These are phyloP conservation scores for Leucoma salicis DNA, from an alignment of 2,888 invertebrate genomes.

Conservation along the genomic window DNA sequence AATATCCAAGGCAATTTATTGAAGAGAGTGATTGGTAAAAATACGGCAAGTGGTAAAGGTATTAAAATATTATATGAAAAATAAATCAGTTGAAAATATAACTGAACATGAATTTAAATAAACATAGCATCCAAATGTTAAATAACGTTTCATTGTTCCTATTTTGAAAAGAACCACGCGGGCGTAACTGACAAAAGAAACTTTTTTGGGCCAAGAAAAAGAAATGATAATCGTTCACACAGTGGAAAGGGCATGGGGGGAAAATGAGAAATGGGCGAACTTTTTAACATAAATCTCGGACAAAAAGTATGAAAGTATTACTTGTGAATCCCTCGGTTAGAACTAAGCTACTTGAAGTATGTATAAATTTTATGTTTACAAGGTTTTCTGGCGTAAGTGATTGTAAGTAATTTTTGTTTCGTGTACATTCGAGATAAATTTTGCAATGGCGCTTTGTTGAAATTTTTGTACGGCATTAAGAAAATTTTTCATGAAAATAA, in stretches of 20 bases:
- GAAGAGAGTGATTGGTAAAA: too few relatives aligned
- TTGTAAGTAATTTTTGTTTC: constrained; percentile 4
- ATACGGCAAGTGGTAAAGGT: too few relatives aligned
- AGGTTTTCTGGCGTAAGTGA: background rate
- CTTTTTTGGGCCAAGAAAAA: constrained; percentile 41
- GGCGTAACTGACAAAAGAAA: constrained; percentile 44
- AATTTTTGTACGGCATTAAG: too few relatives aligned
- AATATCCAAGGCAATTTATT: too few relatives aligned
- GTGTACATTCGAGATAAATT: too few relatives aligned
- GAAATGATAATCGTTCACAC: constrained; percentile 76
- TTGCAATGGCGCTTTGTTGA: too few relatives aligned
- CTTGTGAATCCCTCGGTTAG: constrained; percentile 53
- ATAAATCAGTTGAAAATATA: constrained; percentile 13
- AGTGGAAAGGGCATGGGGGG: constrained; percentile 44
- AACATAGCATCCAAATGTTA: constrained; percentile 33
- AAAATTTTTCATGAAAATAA: too few relatives aligned
- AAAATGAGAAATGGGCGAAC: constrained; percentile 76
- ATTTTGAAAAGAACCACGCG: constrained; percentile 38
- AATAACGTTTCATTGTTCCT: constrained; percentile 35
- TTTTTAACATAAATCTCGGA: constrained; percentile 78
- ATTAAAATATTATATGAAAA: too few relatives aligned
- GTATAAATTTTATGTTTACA: constrained; percentile 11
- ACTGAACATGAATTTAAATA: constrained; percentile 24
- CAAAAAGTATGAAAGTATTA: constrained; percentile 65
- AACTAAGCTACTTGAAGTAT: constrained; percentile 31